A percentile compares a stretch with the other conserved stretches of the same genome.
Evolutionary conservation across 2,888 invertebrate species (phyloP).

Genomic region (Diplolepis rosae): DNA sequence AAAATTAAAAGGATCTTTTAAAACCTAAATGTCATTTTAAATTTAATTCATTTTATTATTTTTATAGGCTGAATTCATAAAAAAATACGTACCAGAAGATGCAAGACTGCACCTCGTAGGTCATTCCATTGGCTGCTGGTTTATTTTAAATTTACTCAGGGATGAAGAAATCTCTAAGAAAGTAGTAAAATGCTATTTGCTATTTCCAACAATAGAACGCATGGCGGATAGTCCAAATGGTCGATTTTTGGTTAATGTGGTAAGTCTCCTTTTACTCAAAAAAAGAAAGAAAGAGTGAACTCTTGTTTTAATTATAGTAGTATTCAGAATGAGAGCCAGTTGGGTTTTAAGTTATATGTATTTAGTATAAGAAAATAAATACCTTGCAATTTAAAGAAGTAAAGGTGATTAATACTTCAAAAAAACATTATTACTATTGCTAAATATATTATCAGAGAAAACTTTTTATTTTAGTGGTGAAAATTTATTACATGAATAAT

Average conservation of each 20-base stretch:
- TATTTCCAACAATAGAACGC: constrained; percentile 92
- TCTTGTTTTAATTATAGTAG: too few species aligned
- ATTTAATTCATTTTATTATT: constrained; percentile 45
- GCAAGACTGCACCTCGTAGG: constrained; percentile 88
- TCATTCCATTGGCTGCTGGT: constrained; percentile 94
- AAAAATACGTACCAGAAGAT: constrained; percentile 81
- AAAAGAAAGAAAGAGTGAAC: too few species aligned
- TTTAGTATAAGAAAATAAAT: too few species aligned
- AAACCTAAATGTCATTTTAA: constrained; percentile 11
- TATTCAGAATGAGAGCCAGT: too few species aligned
- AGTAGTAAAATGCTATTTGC: constrained; percentile 80
- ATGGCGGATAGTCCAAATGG: constrained; percentile 88
- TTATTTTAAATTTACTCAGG: constrained; percentile 83
- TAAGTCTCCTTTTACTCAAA: constrained; percentile 64
- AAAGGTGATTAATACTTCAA: too few species aligned
- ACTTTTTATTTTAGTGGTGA: too few species aligned
- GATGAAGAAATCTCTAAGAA: constrained; percentile 76
- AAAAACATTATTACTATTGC: too few species aligned
- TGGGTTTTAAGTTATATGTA: too few species aligned
- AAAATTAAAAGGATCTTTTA: constrained; percentile 8
- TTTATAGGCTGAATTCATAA: constrained; percentile 80
- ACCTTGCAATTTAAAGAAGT: too few species aligned
- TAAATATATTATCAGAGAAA: too few species aligned
- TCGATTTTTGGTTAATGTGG: constrained; percentile 78
- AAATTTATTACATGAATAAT: too few species aligned